Conservation (phyloP, 2,113 vertebrate species). For the Siniperca knerii region DNA sequence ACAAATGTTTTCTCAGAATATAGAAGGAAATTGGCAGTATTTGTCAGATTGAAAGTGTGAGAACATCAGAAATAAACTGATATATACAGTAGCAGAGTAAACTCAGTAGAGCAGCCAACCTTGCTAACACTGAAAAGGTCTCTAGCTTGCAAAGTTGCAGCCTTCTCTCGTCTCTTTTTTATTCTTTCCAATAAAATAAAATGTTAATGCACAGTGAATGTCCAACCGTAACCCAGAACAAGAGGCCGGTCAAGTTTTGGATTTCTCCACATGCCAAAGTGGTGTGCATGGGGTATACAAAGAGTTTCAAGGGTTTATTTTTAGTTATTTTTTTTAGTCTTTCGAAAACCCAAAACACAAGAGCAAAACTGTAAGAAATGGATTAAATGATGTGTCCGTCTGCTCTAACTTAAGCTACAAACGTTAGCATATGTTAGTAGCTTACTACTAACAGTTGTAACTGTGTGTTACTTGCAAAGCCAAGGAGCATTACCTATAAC, state of each 20-base stretch:
- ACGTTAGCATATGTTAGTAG: no score
- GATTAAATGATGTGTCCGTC: no score
- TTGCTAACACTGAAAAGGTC: background rate
- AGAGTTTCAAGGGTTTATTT: background rate
- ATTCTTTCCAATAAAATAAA: background rate
- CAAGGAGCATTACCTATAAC: no score
- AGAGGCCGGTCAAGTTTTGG: background rate
- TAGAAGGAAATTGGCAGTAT: slow-evolving; percentile 3
- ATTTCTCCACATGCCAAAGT: background rate
- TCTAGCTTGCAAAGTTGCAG: background rate
- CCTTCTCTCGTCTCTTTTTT: background rate
- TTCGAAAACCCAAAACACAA: no score
- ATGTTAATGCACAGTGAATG: background rate
- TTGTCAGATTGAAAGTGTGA: slow-evolving; percentile 9
- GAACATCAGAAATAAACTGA: slow-evolving; percentile 22
- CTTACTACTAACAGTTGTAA: no score
- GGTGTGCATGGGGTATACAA: background rate
- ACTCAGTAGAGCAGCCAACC: background rate
- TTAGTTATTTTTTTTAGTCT: no score
- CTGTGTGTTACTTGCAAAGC: no score
- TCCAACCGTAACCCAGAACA: background rate
- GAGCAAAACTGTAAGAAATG: no score
- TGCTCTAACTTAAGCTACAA: no score
- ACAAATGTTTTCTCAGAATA: background rate
- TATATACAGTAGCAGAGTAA: background rate